Evolutionary conservation across 2,888 invertebrate genomes (phyloP).

Genomic region (Rhingia campestris): DNA sequence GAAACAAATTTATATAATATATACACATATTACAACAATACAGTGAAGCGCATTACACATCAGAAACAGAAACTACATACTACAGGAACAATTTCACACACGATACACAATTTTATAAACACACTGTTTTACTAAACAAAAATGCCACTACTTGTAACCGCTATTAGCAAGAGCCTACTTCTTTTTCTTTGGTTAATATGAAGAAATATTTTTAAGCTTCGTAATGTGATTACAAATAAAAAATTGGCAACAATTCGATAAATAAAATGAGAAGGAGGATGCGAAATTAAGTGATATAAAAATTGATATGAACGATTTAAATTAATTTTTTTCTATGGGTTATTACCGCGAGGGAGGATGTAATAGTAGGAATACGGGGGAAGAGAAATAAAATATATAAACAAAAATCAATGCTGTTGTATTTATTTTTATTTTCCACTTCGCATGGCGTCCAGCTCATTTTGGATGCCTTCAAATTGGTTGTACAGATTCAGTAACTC

Average conservation of each 20-base stretch:
- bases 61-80: conserved; percentile 13
- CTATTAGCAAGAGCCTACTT: conserved; percentile 15
- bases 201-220: conserved; percentile 42
- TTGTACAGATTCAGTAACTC: conserved; percentile 84
- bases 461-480: conserved; percentile 84
- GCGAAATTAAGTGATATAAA: conserved; percentile 59
- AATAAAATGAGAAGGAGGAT: conserved; percentile 9
- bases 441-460: conserved; percentile 80
- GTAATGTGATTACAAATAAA: conserved; percentile 53
- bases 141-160: conserved; percentile 39
- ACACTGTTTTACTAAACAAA: conserved; percentile 30
- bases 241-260: conserved; percentile 18
- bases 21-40: conserved; percentile 50
- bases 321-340: conserved; percentile 50
- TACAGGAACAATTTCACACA: conserved; percentile 58
- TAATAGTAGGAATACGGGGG: conserved; percentile 12
- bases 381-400: conserved; percentile 39
- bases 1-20: conserved; percentile 71
- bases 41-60: conserved; percentile 18
- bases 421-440: conserved; percentile 53
- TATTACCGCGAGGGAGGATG: conserved; percentile 10
- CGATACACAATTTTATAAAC: conserved; percentile 47
- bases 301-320: conserved; percentile 36
- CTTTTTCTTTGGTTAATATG: conserved; percentile 29
- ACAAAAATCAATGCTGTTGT: conserved; percentile 30